Conservation (phyloP, 2,888 invertebrate species). For the Drosophila rubida region DNA sequence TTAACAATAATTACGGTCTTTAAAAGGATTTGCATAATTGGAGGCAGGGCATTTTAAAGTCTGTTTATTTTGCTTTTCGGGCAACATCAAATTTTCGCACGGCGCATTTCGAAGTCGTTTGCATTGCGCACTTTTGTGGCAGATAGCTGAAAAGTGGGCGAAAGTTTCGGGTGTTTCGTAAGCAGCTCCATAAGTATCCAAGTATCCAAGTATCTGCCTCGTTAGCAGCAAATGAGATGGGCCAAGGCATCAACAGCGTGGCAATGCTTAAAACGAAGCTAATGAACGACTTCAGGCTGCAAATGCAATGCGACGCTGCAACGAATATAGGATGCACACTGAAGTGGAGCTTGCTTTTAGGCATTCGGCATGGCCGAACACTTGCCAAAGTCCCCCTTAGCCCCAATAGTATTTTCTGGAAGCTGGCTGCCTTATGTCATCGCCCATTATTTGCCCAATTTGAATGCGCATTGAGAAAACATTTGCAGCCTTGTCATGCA, state of each 20-base stretch:
- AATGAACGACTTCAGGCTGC: constrained; percentile 53
- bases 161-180: constrained; percentile 55
- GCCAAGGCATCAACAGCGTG: constrained; percentile 11
- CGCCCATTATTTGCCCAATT: constrained; percentile 65
- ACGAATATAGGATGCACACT: constrained; percentile 46
- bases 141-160: constrained; percentile 3
- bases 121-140: constrained; percentile 23
- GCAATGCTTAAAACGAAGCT: constrained; percentile 61
- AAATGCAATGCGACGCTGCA: constrained; percentile 53
- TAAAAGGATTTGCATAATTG: background rate
- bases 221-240: constrained; percentile 57
- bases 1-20: too few relatives aligned
- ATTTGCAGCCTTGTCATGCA: constrained; percentile 64
- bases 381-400: background rate
- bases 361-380: constrained; percentile 26
- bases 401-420: background rate
- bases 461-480: constrained; percentile 65
- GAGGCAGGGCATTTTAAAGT: background rate
- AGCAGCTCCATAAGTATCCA: constrained; percentile 23
- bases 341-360: constrained; percentile 59
- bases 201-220: constrained; percentile 52
- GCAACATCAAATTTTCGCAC: constrained; percentile 52
- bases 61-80: background rate
- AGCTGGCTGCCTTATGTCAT: background rate
- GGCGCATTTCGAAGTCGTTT: constrained; percentile 42